Base-by-base conservation (phyloP, 2,113 vertebrate species). In the Cacatua alba region DNA sequence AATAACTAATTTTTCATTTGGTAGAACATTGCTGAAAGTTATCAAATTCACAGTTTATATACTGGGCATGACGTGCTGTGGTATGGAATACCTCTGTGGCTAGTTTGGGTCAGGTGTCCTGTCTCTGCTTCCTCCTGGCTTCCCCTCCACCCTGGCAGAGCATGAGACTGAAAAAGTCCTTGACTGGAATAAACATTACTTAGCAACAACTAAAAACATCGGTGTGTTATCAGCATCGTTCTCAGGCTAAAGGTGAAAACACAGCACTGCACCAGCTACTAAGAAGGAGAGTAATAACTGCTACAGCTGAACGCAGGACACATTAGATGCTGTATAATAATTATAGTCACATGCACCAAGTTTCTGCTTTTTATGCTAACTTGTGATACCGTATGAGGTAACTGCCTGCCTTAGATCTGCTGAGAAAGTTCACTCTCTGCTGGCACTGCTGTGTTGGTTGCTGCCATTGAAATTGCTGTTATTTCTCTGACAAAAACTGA, bases 401-500 rank as follows among this genome's bases (percentile, higher is more conserved):
- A 46, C 41, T 41, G 43, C 4, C 52, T 41, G 57, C 23, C 52
- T 78, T 46, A 3, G 72, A 31, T 6, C 59, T 35, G 13, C 52
- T 31, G 37, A 57, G 24, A 17, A 28, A 11, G 13, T 59, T 90
- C n/a, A 17, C 37, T 77, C 55, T 69, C 67, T 80, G 57, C 74
- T 83, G 87, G 64, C 68, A 41, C 46, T 26, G 37, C 67, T 77
- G n/a, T 37, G 44, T 7, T 74, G 72, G 16, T 48, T 72, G 28
- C 76, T 96, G 79, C 85, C 39, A 26, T 16, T 51, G 60, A 68
- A 92, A 24, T 65, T 26, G 70, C 71, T 92, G 72, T 86, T 82
- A 74, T 72, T 92, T 94, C 76, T 84, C 51, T 59, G 20, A 59
- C 65, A 94, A 77, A 96, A 95, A 24, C 7, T 17, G 49, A 88